Evolutionary conservation across 2,797 vertebrate genomes (phyloP).

Genomic region (Eremophila alpestris): DNA sequence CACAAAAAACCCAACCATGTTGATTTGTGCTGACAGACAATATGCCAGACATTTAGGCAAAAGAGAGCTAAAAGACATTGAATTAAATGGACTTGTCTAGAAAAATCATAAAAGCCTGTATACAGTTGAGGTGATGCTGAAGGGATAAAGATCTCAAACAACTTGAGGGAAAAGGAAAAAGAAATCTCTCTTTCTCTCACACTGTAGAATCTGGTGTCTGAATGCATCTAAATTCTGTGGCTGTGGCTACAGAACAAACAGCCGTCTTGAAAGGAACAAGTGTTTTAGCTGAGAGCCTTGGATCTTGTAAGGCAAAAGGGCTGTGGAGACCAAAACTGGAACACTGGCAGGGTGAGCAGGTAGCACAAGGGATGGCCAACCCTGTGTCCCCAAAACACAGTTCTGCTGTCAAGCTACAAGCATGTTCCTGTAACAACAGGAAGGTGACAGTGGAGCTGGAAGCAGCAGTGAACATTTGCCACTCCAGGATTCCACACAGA

Average conservation of each 20-base stretch:
- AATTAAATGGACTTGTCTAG: not conserved
- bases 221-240: not conserved
- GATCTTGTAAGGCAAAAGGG: not conserved
- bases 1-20: not conserved
- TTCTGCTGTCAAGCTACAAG: not conserved
- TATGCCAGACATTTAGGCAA: not conserved
- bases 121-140: fast-evolving
- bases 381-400: not conserved
- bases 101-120: not conserved
- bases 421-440: not conserved
- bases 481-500: not conserved
- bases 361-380: not conserved
- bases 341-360: not conserved
- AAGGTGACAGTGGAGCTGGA: not conserved
- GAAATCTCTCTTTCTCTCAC: not conserved
- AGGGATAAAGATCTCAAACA: not conserved
- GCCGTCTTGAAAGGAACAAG: not conserved
- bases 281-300: not conserved
- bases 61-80: not conserved
- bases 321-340: not conserved
- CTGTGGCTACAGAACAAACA: not conserved
- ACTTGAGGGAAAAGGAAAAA: not conserved
- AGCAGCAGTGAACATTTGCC: not conserved
- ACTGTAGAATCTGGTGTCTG: not conserved
- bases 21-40: not conserved